Evolutionary conservation across 1,140 invertebrate species (phyloP).

Genomic region (Drosophila takahashii): DNA sequence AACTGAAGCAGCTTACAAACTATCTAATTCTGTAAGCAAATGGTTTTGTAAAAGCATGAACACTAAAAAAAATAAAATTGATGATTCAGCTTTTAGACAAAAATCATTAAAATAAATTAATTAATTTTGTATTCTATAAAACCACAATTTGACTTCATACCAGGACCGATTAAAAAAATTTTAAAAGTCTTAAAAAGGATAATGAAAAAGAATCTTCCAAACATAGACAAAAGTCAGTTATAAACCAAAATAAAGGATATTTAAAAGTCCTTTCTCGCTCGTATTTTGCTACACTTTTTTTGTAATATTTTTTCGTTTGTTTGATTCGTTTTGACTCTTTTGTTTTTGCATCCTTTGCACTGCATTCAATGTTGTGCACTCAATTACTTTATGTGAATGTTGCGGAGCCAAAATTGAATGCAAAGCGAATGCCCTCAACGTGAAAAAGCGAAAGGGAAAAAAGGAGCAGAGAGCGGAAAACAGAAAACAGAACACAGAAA

Average conservation of each 20-base stretch:
- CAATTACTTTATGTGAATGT: constrained; percentile 69
- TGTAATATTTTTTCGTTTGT: constrained; percentile 26
- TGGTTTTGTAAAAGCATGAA: too few relatives aligned
- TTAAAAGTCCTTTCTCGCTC: background rate
- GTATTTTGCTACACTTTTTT: background rate
- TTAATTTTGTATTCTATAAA: too few relatives aligned
- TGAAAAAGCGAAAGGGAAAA: constrained; percentile 35
- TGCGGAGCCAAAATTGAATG: constrained; percentile 68
- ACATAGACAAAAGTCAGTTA: background rate
- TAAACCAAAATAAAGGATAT: background rate
- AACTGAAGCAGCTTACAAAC: background rate
- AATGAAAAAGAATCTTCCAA: background rate
- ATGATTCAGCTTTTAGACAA: too few relatives aligned
- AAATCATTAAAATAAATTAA: too few relatives aligned
- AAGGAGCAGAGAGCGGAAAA: constrained; percentile 9
- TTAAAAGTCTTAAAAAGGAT: too few relatives aligned
- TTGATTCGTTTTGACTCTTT: constrained; percentile 38
- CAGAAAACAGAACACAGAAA: constrained; percentile 5
- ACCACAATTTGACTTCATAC: too few relatives aligned
- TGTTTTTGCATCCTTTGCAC: constrained; percentile 41
- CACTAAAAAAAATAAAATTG: too few relatives aligned
- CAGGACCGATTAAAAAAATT: too few relatives aligned
- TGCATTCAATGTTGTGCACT: constrained; percentile 71
- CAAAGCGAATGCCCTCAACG: constrained; percentile 53
- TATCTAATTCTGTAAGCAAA: background rate